Base-by-base conservation (phyloP, 35 echinoderm and acorn worm species). In the Heliocidaris erythrogramma region DNA sequence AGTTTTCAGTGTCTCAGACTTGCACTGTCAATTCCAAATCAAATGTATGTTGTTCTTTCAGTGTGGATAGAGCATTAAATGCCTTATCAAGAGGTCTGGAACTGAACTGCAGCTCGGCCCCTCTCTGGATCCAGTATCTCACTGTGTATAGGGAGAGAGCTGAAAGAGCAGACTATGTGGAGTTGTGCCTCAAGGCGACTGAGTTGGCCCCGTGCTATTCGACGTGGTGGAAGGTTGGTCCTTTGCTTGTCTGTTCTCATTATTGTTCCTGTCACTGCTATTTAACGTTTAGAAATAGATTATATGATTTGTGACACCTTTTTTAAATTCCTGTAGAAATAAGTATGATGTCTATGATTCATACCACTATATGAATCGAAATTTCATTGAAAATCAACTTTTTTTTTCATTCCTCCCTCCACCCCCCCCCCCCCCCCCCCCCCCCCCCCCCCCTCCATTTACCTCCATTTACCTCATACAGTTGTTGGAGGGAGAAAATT, bases 31-130 rank as follows among this genome's bases (percentile, higher is more conserved):
- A 88, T 9, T 17, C 48, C n/a, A n/a, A n/a, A n/a, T n/a, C n/a
- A n/a, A 5, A 48, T 86, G 49, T 88, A 47, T 52, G 90, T 30
- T 95, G 9, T 49, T 93, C 92, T 49, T 60, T 59, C 71, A 97
- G 97, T 94, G 71, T 85, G 88, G 47, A 99, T 49, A 94, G 93
- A 86, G 97, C 96, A 32, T 93, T 99, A 30, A 96, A 99, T 97
- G 97, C 97, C 17, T 92, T 99, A 5, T 97, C 97, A 30, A 88
- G 98, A 60, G 98, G 98, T 14, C 90, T 99, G 91, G 98, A 99
- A 48, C 88, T 92, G 24, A 99, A 99, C 86, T 93, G 91, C 47
- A 61, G 32, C 48, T 95, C 91, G 16, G 12, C 94, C n/a, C 96
- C 95, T 10, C 93, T 99, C 21, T 99, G 98, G 98, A 65, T 94